A percentile compares a stretch with the other conserved stretches of the same genome.
Evolutionary conservation across 1,140 invertebrate genomes (phyloP).

Genomic region (Drosophila sp.): DNA sequence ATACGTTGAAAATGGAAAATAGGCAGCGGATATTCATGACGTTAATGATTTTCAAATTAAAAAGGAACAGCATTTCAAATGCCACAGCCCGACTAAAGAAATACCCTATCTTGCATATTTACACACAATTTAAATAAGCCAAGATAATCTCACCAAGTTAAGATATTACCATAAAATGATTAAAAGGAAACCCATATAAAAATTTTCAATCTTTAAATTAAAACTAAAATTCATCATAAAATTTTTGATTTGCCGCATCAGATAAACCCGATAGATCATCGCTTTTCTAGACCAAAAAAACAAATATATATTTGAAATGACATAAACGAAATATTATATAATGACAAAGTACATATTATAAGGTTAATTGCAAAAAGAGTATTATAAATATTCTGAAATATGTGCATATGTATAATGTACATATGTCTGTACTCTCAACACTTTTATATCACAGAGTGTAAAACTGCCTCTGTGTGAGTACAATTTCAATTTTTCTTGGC

Average conservation of each 20-base stretch:
- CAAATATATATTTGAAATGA: background rate
- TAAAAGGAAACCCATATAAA: too few species aligned
- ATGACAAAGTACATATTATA: background rate
- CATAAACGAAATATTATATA: background rate
- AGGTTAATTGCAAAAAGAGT: conserved; percentile 3
- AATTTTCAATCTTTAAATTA: too few species aligned
- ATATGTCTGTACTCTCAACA: background rate
- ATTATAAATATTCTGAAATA: background rate
- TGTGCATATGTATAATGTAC: background rate
- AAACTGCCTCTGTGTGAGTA: background rate
- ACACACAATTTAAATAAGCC: too few species aligned
- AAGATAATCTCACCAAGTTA: too few species aligned
- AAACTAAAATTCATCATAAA: too few species aligned
- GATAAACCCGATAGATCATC: too few species aligned
- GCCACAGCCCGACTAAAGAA: background rate
- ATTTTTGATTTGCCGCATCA: too few species aligned
- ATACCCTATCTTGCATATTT: background rate
- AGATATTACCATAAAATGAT: too few species aligned
- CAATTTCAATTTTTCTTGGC: background rate
- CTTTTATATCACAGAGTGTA: background rate
- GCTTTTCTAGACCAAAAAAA: too few species aligned
- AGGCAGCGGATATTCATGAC: conserved; percentile 54
- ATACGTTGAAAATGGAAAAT: conserved; percentile 59
- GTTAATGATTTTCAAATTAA: conserved; percentile 51
- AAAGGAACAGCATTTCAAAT: conserved; percentile 25